Evolutionary conservation across 2,797 vertebrate genomes (phyloP).

Genomic region (Mareca strepera): DNA sequence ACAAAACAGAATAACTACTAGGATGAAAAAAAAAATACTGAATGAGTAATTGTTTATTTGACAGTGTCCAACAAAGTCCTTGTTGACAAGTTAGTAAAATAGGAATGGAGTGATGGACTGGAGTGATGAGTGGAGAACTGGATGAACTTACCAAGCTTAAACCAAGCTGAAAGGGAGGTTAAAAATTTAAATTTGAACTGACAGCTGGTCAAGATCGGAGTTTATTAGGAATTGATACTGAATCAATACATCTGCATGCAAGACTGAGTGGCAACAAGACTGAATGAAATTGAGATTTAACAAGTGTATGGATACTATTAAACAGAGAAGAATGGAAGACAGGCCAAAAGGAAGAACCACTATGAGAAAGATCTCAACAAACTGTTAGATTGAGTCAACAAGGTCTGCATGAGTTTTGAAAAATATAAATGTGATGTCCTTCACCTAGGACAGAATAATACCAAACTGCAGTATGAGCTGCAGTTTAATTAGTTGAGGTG

Average conservation of each 20-base stretch:
- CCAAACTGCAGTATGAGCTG: background rate
- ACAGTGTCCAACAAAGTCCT: background rate
- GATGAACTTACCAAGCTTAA: background rate
- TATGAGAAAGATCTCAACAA: background rate
- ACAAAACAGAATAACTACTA: background rate
- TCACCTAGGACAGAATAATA: background rate
- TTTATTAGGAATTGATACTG: background rate
- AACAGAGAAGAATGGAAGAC: background rate
- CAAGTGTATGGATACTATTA: background rate
- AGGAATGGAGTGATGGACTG: background rate
- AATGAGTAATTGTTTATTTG: background rate
- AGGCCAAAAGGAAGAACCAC: background rate
- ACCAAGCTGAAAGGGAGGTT: background rate
- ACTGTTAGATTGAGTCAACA: background rate
- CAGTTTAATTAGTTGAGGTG: background rate
- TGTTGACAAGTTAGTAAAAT: background rate
- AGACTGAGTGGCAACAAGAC: background rate
- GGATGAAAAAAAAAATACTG: background rate
- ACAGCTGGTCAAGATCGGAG: background rate
- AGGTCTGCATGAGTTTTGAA: background rate
- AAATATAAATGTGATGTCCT: background rate
- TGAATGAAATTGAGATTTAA: background rate
- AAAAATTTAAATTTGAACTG: background rate
- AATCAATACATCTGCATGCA: background rate
- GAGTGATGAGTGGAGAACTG: background rate